These are phyloP conservation scores for Rhyacichthys aspro DNA, from an alignment of 2,797 vertebrate species.

Conservation along the genomic window DNA sequence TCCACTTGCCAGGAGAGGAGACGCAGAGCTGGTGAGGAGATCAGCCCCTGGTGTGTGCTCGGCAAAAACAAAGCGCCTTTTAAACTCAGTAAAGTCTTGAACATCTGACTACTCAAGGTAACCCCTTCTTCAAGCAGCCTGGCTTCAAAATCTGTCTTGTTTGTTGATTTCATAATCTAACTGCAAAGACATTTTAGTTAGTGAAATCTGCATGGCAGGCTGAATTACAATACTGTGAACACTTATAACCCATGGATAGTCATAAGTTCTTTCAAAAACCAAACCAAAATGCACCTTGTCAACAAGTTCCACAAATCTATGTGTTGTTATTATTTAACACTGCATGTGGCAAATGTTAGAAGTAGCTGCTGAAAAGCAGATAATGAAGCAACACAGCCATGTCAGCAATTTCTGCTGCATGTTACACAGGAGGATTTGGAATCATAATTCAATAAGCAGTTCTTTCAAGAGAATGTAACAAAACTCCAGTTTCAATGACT, in stretches of 20 bases:
- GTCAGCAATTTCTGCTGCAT: constrained; percentile 36
- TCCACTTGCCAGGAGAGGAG: constrained; percentile 56
- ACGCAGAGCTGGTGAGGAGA: constrained; percentile 57
- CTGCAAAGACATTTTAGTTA: constrained; percentile 15
- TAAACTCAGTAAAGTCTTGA: constrained; percentile 61
- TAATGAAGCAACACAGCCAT: constrained; percentile 14
- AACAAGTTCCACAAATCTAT: not conserved
- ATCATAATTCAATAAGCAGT: constrained; percentile 33
- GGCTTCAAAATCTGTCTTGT: constrained; percentile 55
- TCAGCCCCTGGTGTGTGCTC: constrained; percentile 35
- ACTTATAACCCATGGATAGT: not conserved
- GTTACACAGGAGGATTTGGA: constrained; percentile 50
- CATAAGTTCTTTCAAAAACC: not conserved
- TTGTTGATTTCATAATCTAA: constrained; percentile 51
- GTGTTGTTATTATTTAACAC: not conserved
- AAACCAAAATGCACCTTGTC: not conserved
- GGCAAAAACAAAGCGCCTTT: constrained; percentile 41
- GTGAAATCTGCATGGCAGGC: constrained; percentile 44
- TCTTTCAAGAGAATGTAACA: not conserved
- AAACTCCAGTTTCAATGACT: not conserved
- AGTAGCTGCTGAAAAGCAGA: not conserved
- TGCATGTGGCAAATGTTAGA: constrained; percentile 7
- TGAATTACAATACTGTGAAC: constrained; percentile 1
- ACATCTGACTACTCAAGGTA: constrained; percentile 77
- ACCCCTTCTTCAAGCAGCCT: constrained; percentile 50